These are phyloP conservation scores for Peromyscus eremicus DNA, from an alignment of 2,797 vertebrate genomes.

Conservation along the genomic window DNA sequence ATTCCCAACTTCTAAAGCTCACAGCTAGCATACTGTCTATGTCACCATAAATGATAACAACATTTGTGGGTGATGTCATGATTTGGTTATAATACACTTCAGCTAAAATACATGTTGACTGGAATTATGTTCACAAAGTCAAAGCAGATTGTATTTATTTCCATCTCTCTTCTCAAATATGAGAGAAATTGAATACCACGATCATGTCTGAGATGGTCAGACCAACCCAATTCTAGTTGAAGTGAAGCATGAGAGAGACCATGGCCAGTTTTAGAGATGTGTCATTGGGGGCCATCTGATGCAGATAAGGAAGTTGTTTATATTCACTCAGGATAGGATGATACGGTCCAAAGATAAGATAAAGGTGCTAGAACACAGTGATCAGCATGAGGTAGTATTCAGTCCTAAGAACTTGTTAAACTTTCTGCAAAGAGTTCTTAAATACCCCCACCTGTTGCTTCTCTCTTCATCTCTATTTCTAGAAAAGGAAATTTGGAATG, in stretches of 20 bases:
- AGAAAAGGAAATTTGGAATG: not conserved
- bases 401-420: not conserved
- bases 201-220: not conserved
- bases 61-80: not conserved
- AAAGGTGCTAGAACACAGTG: fast-evolving
- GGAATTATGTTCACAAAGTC: too few species aligned
- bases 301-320: not conserved
- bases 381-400: not conserved
- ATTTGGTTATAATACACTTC: not conserved
- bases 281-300: not conserved
- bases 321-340: not conserved
- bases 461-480: not conserved
- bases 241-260: not conserved
- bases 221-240: not conserved
- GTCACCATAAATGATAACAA: not conserved
- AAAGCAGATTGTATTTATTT: too few species aligned
- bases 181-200: too few species aligned
- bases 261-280: not conserved
- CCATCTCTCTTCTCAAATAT: too few species aligned
- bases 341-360: not conserved
- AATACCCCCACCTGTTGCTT: fast-evolving
- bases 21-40: fast-evolving
- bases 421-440: not conserved
- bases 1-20: not conserved
- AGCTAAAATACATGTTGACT: too few species aligned